Percentiles rank a stretch among this genome's conserved stretches.
Conservation (phyloP, 1,140 invertebrate genomes). For the Myzus persicae region DNA sequence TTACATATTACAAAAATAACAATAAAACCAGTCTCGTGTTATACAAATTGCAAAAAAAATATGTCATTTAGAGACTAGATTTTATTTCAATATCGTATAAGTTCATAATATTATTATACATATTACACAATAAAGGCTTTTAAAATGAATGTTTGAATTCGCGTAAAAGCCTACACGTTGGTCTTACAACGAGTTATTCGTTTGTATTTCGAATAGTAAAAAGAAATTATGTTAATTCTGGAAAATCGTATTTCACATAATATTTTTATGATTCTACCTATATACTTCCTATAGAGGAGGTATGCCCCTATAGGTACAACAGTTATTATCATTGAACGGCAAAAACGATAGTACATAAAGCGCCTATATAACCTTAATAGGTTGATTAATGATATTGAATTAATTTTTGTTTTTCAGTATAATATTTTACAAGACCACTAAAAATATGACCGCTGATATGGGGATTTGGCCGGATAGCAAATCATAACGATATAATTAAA, state of each 20-base stretch:
- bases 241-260: background rate
- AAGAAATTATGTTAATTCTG: background rate
- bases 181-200: background rate
- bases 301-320: background rate
- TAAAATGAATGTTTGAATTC: background rate
- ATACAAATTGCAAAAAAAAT: background rate
- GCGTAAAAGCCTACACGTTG: background rate
- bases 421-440: background rate
- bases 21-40: background rate
- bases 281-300: background rate
- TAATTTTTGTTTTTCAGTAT: background rate
- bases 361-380: no score
- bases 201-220: background rate
- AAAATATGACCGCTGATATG: background rate
- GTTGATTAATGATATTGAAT: no score
- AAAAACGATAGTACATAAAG: background rate
- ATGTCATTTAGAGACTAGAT: background rate
- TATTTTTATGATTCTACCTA: background rate
- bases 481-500: background rate
- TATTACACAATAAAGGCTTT: background rate
- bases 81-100: background rate
- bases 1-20: constrained; percentile 16
- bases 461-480: background rate
- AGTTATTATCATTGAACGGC: background rate
- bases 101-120: background rate